Evolutionary conservation across 2,113 vertebrate genomes (phyloP).

Genomic region (Pyrgilauda ruficollis): DNA sequence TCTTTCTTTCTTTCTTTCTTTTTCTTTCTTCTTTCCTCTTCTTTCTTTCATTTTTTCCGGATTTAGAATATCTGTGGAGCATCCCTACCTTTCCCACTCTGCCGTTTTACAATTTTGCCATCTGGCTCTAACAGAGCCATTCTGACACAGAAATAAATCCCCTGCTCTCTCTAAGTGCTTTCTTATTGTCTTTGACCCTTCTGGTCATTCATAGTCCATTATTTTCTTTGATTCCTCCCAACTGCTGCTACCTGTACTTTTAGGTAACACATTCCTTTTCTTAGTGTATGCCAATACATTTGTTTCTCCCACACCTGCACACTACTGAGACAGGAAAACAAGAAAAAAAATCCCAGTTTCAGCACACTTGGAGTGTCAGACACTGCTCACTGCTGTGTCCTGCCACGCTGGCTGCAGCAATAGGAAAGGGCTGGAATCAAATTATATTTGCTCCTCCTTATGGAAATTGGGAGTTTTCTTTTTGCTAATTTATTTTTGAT

Average conservation of each 20-base stretch:
- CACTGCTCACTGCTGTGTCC: background rate
- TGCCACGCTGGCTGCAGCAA: background rate
- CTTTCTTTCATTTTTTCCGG: no score
- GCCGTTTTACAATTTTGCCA: background rate
- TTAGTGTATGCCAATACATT: background rate
- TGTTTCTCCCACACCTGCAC: background rate
- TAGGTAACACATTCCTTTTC: background rate
- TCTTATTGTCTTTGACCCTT: background rate
- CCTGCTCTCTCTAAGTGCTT: constrained; percentile 5
- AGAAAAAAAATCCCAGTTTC: background rate
- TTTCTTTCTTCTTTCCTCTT: no score
- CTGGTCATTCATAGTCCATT: background rate
- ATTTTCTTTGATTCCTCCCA: background rate
- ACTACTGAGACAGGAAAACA: background rate
- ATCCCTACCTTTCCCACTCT: background rate
- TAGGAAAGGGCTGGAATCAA: background rate
- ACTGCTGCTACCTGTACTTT: background rate
- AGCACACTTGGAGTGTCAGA: background rate
- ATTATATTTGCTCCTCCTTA: background rate
- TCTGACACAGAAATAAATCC: background rate
- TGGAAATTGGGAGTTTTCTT: background rate
- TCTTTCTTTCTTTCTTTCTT: no score
- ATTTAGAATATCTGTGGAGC: background rate
- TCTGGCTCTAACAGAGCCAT: background rate
- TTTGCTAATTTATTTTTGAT: background rate